Evolutionary conservation across 1,140 invertebrate genomes (phyloP), one percentile per base, ranked within the genome.

Genomic region (Adelges cooleyi): DNA sequence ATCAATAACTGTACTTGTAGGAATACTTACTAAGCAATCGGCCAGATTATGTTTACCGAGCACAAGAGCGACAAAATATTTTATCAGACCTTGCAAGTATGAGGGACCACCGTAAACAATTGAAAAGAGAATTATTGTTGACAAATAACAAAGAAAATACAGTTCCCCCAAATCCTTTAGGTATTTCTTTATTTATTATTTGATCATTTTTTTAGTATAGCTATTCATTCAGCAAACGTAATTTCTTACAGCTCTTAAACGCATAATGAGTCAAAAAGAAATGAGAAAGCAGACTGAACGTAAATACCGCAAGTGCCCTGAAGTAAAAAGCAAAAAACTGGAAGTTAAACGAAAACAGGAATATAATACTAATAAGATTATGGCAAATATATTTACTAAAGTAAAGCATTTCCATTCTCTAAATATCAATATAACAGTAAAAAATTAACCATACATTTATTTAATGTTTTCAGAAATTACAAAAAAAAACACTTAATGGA

Each of bases 301-400:
- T 62, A 75, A 79, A 17, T 80, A 80, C 69, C 70, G 71, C 5
- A 73, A 75, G 38, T 67, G 79, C 18, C 74, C 75, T 33, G 79
- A 81, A 71, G 75, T 79, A 11, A 71, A 73, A 67, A 73, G 73
- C 11, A 79, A 77, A 66, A 70, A 74, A n/a, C 69, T 70, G 15
- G 75, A 78, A 66, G 71, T 70, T 33, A 78, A 77, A 67, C 73
- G 71, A 46, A 76, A 80, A 70, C 76, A 79, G 62, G 75, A 78
- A 46, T 71, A 77, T 15, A 70, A 73, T 13, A 77, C 77, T 27
- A 81, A 81, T 70, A 75, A 78, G 66, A 68, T 81, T 0, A 80
- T 81, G 78, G 80, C 79, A 4, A 77, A 78, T 68, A 74, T 80
- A 66, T 82, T 78, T 72, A 76, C 77, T 48, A 77, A 70, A 69